Conservation (phyloP, 2,797 vertebrate genomes). For the Triplophysa yarkandensis region DNA sequence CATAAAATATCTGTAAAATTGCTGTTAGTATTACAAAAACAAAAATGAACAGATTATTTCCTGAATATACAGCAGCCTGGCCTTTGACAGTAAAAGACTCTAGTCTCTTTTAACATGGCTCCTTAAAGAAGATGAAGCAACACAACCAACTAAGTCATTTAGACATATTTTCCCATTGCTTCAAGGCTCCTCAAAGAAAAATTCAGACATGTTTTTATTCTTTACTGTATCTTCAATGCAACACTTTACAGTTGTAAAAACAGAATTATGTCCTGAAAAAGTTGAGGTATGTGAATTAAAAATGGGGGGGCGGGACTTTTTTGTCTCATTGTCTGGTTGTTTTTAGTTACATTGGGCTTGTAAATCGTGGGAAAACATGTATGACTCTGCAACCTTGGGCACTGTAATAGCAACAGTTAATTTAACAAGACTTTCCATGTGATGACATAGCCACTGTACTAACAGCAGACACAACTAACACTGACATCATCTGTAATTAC, state of each 20-base stretch:
- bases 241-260: neutral
- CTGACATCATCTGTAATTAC: constrained; percentile 9
- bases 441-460: neutral
- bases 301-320: neutral
- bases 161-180: constrained; percentile 1
- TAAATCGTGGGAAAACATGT: constrained; percentile 13
- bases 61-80: neutral
- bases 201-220: constrained; percentile 18
- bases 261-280: neutral
- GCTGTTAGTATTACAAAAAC: constrained; percentile 9
- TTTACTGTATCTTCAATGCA: constrained; percentile 4
- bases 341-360: neutral
- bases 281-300: neutral
- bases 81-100: neutral
- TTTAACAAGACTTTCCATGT: constrained; percentile 13
- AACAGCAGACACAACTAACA: neutral
- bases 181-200: constrained; percentile 11
- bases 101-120: constrained; percentile 16
- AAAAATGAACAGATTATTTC: neutral
- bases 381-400: neutral
- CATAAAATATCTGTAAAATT: neutral
- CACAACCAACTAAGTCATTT: constrained; percentile 22
- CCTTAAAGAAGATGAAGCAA: constrained; percentile 25
- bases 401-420: neutral
- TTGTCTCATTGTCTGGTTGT: neutral